Conservation (phyloP, 2,113 vertebrate genomes). For the Thunnus maccoyii region DNA sequence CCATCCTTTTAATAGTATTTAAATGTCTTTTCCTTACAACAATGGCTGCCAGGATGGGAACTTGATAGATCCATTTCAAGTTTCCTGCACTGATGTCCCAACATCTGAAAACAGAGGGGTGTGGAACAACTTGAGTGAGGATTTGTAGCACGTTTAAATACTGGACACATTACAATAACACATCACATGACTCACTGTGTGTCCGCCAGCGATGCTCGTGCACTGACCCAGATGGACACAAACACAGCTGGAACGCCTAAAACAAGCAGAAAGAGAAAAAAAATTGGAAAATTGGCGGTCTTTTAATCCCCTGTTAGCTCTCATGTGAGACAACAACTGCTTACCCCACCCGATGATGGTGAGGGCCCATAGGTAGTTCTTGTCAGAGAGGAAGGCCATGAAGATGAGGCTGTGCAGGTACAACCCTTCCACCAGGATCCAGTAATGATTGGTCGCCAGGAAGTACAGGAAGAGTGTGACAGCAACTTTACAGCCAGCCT, state of each 20-base stretch:
- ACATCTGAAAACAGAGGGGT: constrained; percentile 75
- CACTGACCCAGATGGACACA: constrained; percentile 89
- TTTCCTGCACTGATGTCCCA: constrained; percentile 90
- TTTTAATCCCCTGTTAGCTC: background rate
- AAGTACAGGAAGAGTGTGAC: constrained; percentile 95
- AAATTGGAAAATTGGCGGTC: background rate
- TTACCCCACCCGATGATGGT: constrained; percentile 94
- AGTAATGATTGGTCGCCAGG: constrained; percentile 94
- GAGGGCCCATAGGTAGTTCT: constrained; percentile 92
- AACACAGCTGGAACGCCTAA: constrained; percentile 89
- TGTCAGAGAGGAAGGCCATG: constrained; percentile 94
- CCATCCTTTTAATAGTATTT: background rate
- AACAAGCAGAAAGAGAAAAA: constrained; percentile 4
- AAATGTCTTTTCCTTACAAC: constrained; percentile 76
- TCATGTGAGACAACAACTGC: constrained; percentile 3
- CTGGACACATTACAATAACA: background rate
- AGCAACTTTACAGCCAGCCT: constrained; percentile 92
- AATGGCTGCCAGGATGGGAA: constrained; percentile 88
- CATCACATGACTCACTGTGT: constrained; percentile 85
- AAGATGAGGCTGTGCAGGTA: constrained; percentile 95
- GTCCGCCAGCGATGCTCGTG: constrained; percentile 86
- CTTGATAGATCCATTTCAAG: constrained; percentile 90
- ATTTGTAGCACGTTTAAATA: background rate
- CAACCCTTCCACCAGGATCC: constrained; percentile 95
- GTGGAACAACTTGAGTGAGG: background rate